A percentile compares a stretch with the other conserved stretches of the same genome.
Evolutionary conservation across 2,888 invertebrate species (phyloP).

Genomic region (Pristionchus entomophagus): DNA sequence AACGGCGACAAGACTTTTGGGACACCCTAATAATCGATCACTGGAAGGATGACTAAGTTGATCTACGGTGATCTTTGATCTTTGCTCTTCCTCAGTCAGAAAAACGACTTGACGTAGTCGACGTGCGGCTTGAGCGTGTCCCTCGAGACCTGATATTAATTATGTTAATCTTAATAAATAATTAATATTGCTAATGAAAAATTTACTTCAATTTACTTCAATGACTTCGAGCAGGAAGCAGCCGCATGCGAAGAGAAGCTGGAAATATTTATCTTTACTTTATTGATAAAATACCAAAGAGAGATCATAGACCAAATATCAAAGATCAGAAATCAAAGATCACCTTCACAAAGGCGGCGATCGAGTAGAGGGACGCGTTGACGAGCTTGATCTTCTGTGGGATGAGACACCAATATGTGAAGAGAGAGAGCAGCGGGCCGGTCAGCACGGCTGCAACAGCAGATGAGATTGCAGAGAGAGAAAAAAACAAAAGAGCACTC

Average conservation of each 20-base stretch:
- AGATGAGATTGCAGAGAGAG: too few relatives aligned
- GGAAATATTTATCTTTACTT: neutral
- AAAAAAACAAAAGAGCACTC: too few relatives aligned
- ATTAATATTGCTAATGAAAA: neutral
- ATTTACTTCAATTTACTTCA: neutral
- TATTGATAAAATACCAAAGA: neutral
- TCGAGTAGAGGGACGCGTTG: constrained; percentile 10
- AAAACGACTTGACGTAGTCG: neutral
- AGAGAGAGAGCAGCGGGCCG: constrained; percentile 54
- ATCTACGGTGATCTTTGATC: neutral
- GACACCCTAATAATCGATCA: too few relatives aligned
- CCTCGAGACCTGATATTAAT: neutral
- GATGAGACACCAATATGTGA: constrained; percentile 52
- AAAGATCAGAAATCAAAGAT: neutral
- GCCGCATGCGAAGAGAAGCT: neutral
- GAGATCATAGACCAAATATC: neutral
- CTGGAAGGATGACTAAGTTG: neutral
- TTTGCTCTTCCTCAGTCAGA: neutral
- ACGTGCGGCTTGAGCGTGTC: constrained; percentile 10
- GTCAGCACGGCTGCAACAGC: constrained; percentile 51
- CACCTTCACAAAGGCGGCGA: constrained; percentile 26
- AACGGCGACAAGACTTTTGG: too few relatives aligned
- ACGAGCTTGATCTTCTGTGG: constrained; percentile 10
- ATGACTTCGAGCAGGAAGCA: constrained; percentile 9
- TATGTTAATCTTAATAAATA: neutral